Base-by-base conservation (phyloP, 2,888 invertebrate species). In the Brachypterus glaber region DNA sequence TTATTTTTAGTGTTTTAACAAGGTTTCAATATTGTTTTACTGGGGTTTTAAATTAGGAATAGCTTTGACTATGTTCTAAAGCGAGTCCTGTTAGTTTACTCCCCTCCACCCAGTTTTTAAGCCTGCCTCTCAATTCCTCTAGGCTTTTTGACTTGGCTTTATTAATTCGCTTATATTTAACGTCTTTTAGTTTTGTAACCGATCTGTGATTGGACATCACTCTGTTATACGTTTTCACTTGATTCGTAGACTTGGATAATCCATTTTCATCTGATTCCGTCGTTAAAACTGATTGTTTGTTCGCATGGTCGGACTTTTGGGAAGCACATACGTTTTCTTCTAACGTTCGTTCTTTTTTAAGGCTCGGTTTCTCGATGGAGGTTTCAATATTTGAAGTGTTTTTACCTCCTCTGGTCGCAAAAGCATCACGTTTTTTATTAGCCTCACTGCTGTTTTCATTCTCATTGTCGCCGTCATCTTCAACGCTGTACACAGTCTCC, bases 151-250 rank as follows among this genome's bases (percentile, higher is more conserved):
- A 88, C 60, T 89, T 89, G 3, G 88, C 88, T 62, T 89, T 88
- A 61, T 88, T 89, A 62, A 88, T 89, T 57, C 88, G 74, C 62
- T 88, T 88, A 68, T 88, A 89, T 66, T 89, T 89, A 18, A 89
- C 88, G 60, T 90, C 89, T 68, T 88, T 88, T 46, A 88, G 88
- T 62, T 89, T 89, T 3, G 87, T 88, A 34, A 90, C 89, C 35
- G 86, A 87, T 46, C 88, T 73, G 63, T 90, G 89, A 66, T 88
- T 89, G 30, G 85, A 86, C 88, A 89, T 89, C 39, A 89, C 88
- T 48, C 89, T 70, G 64, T 87, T 87, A 85, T 48, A 48, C 1
- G 52, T 53, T 41, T 52, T 54, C 33, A 85, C 82, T 43, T 77
- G 79, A 43, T 58, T 63, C 13, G 55, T 53, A 34, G 47, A 49